Conservation (phyloP, 1,140 invertebrate genomes). For the Drosophila ananassae region DNA sequence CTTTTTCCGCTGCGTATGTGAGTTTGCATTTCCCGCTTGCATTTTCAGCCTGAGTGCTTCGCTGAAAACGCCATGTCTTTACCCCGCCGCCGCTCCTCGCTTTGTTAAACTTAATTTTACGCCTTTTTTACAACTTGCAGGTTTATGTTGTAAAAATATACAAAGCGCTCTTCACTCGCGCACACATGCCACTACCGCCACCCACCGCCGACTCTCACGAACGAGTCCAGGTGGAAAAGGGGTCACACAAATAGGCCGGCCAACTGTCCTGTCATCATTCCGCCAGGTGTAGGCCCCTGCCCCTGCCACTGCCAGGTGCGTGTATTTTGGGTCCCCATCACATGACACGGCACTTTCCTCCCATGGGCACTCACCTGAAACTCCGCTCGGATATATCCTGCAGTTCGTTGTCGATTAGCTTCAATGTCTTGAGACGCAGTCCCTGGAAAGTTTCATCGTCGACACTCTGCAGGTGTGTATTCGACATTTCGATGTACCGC, state of each 20-base stretch:
- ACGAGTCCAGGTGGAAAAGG: slow-evolving; percentile 31
- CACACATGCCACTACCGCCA: slow-evolving; percentile 11
- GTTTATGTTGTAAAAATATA: slow-evolving; percentile 67
- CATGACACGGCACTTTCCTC: slow-evolving; percentile 50
- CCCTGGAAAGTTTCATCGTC: slow-evolving; percentile 85
- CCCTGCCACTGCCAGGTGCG: slow-evolving; percentile 14
- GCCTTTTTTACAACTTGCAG: slow-evolving; percentile 81
- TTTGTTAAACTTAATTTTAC: slow-evolving; percentile 83
- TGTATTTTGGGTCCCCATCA: slow-evolving; percentile 41
- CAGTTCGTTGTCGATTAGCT: slow-evolving; percentile 86
- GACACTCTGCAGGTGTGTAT: slow-evolving; percentile 85
- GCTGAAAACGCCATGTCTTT: slow-evolving; percentile 10
- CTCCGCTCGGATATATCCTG: slow-evolving; percentile 83
- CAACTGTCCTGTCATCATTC: slow-evolving; percentile 67
- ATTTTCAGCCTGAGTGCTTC: slow-evolving; percentile 74
- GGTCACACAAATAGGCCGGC: slow-evolving; percentile 64
- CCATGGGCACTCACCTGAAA: slow-evolving; percentile 77
- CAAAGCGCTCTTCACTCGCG: slow-evolving; percentile 51
- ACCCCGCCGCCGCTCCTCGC: slow-evolving; percentile 15
- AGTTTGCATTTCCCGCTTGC: slow-evolving; percentile 80
- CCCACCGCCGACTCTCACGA: slow-evolving; percentile 8
- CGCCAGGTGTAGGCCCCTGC: no score
- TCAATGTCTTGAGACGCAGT: slow-evolving; percentile 84
- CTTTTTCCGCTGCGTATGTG: slow-evolving; percentile 47
- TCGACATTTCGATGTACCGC: slow-evolving; percentile 85